Evolutionary conservation across 2,888 invertebrate species (phyloP).

Genomic region (Strigamia transsilvanica): DNA sequence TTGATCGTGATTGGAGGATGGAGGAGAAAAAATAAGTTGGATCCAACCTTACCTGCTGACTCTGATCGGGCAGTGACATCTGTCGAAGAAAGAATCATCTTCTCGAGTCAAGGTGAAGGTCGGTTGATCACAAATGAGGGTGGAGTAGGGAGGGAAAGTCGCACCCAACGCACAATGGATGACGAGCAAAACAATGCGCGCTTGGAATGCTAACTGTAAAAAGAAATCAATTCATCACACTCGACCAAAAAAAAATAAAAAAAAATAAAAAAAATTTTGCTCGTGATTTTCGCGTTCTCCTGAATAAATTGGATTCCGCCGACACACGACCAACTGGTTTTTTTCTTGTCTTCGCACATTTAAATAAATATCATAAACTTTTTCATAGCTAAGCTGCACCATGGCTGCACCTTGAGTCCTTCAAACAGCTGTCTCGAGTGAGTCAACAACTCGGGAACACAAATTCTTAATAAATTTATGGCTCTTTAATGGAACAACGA

Average conservation of each 20-base stretch:
- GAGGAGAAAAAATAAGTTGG: neutral
- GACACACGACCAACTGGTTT: neutral
- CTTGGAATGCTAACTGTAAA: conserved; percentile 35
- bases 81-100: conserved; percentile 39
- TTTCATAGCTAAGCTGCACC: conserved; percentile 5
- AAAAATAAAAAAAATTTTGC: neutral
- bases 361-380: neutral
- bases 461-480: conserved; percentile 1
- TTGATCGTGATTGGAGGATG: conserved; percentile 23
- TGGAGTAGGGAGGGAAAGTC: conserved; percentile 19
- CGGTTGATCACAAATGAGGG: conserved; percentile 32
- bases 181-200: conserved; percentile 18
- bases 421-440: neutral
- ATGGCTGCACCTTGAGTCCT: neutral
- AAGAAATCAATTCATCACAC: conserved; percentile 40
- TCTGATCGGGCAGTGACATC: conserved; percentile 37
- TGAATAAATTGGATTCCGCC: conserved; percentile 11
- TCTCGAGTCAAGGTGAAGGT: conserved; percentile 30
- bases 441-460: neutral
- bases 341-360: neutral
- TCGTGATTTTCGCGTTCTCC: neutral
- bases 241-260: neutral
- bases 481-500: neutral
- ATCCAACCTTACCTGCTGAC: conserved; percentile 26
- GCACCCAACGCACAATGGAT: conserved; percentile 38